These are phyloP conservation scores for Hyaena hyaena DNA, from an alignment of 2,113 vertebrate genomes.

Conservation along the genomic window DNA sequence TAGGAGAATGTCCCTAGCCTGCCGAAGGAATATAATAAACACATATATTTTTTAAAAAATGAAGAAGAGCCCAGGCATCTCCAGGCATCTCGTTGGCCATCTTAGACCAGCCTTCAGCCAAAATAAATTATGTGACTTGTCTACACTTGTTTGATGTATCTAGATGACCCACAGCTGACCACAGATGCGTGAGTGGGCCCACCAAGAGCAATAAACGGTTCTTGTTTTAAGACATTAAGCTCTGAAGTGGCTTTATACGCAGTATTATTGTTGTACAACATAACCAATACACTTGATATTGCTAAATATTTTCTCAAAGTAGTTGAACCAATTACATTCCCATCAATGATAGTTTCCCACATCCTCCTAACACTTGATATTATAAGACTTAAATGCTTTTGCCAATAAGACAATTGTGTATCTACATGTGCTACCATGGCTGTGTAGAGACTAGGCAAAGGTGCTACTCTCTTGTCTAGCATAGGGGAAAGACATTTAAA, in stretches of 20 bases:
- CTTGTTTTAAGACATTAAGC: neutral
- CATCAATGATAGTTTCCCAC: neutral
- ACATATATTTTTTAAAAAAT: too few species aligned
- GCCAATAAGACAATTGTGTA: conserved; percentile 2
- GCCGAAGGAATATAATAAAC: neutral
- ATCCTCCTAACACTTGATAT: neutral
- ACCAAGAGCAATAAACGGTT: neutral
- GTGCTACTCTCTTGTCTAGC: neutral
- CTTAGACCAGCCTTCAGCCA: neutral
- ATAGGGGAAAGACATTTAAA: conserved; percentile 11
- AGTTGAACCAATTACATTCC: neutral
- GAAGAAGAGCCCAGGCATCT: neutral
- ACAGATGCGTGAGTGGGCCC: neutral
- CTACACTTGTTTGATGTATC: neutral
- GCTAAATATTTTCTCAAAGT: conserved; percentile 12
- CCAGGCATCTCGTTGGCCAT: neutral
- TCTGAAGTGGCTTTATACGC: neutral
- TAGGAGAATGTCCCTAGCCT: neutral
- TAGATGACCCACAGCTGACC: neutral
- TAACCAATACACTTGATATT: neutral
- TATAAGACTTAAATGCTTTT: conserved; percentile 3
- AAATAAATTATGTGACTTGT: neutral
- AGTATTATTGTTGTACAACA: neutral
- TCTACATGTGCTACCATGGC: neutral
- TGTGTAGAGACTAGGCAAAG: neutral